Evolutionary conservation across 2,888 invertebrate genomes (phyloP).

Genomic region (Oeneis ivallda): DNA sequence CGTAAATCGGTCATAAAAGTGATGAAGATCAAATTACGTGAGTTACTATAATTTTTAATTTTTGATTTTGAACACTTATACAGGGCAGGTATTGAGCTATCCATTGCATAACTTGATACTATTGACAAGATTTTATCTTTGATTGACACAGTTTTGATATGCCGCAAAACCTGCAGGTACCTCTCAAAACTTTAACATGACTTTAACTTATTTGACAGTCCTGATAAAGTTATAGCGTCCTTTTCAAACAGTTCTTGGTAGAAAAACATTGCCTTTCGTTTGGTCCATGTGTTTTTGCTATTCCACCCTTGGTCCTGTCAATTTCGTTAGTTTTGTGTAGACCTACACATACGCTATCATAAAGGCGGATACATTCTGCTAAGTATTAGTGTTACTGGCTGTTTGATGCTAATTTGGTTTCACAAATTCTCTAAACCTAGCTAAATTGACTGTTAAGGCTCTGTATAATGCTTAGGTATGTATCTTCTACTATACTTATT

Average conservation of each 20-base stretch:
- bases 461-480: too few species aligned
- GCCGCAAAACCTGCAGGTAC: neutral
- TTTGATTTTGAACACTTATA: constrained; percentile 1
- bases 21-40: constrained; percentile 80
- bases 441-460: too few species aligned
- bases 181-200: constrained; percentile 7
- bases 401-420: too few species aligned
- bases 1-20: constrained; percentile 78
- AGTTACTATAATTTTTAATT: constrained; percentile 45
- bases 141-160: constrained; percentile 6
- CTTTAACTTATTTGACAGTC: neutral
- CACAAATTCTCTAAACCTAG: too few species aligned
- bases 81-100: neutral
- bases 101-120: neutral
- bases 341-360: too few species aligned
- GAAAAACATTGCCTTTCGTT: neutral
- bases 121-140: neutral
- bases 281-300: too few species aligned
- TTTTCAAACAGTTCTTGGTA: neutral
- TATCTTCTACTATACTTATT: too few species aligned
- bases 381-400: too few species aligned
- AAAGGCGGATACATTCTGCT: too few species aligned
- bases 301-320: too few species aligned
- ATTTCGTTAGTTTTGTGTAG: too few species aligned
- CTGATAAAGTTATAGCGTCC: neutral